A percentile compares a stretch with the other conserved stretches of the same genome.
These are phyloP conservation scores for human DNA, from an alignment of 2,113 vertebrate species.

Conservation along the genomic window DNA sequence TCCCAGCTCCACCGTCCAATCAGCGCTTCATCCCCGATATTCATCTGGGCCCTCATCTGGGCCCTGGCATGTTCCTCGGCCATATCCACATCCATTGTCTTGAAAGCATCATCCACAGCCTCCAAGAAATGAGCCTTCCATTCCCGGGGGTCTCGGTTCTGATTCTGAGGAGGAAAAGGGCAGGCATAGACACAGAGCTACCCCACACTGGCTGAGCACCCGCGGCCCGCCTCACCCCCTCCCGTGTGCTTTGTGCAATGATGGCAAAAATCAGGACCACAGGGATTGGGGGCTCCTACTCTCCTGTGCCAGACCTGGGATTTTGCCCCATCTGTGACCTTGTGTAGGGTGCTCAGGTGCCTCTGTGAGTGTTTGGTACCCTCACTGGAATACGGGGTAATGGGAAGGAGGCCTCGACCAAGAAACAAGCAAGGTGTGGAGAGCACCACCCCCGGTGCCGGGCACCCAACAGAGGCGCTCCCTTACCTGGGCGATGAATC, in stretches of 20 bases:
- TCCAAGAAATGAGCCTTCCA: conserved; percentile 68
- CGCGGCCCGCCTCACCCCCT: background rate
- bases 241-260: fast-evolving
- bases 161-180: conserved; percentile 33
- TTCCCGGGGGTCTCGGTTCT: conserved; percentile 70
- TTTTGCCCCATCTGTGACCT: background rate
- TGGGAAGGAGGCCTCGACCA: background rate
- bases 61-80: conserved; percentile 62
- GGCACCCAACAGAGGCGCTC: background rate
- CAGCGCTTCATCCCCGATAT: conserved; percentile 65
- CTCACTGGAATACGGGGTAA: background rate
- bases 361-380: background rate
- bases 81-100: conserved; percentile 67
- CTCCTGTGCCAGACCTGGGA: background rate
- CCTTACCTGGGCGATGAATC: conserved; percentile 86
- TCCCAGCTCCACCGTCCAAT: conserved; percentile 67
- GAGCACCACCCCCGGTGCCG: background rate
- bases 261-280: background rate
- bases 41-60: conserved; percentile 70
- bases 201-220: background rate
- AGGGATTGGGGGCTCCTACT: background rate
- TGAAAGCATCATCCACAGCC: conserved; percentile 70
- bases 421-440: background rate
- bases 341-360: background rate
- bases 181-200: too few relatives aligned